phyloP scores from a whole-genome alignment of 2,797 vertebrate species.

The Choloepus didactylus region DNA sequence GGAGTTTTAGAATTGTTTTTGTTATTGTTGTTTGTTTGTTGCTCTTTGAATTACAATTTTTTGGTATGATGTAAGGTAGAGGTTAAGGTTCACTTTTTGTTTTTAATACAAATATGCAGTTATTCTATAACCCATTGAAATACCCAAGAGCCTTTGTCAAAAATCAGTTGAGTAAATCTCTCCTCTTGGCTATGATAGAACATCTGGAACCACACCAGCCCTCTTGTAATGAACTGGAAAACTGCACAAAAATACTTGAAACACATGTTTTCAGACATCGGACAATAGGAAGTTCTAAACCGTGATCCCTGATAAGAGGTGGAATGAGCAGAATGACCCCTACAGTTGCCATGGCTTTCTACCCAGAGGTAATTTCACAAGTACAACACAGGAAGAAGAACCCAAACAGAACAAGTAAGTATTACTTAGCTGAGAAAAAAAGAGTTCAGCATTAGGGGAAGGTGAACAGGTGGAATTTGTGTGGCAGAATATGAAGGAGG shows the following conservation, averaged over 20 bases:
- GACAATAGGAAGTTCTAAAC: too few relatives aligned
- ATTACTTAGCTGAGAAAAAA: not conserved
- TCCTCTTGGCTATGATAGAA: not conserved
- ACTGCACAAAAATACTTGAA: not conserved
- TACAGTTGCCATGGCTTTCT: not conserved
- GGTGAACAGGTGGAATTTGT: not conserved
- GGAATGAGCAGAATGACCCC: not conserved
- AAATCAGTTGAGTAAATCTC: not conserved
- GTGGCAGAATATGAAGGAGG: too few relatives aligned
- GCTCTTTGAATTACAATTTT: not conserved
- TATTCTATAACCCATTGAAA: not conserved
- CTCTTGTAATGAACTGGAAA: not conserved
- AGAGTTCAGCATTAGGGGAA: not conserved
- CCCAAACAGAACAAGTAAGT: not conserved
- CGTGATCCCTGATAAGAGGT: not conserved
- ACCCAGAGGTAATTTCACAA: not conserved
- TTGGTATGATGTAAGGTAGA: not conserved
- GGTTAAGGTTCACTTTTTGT: not conserved
- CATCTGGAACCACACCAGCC: not conserved
- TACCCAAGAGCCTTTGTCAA: not conserved
- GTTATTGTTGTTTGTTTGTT: not conserved
- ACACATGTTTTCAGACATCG: not conserved
- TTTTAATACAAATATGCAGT: not conserved
- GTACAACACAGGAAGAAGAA: not conserved
- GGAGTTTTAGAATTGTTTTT: too few relatives aligned